Evolutionary conservation across 2,888 invertebrate genomes (phyloP), one percentile per base, ranked within the genome.

Genomic region (Pseudanteris insignis): DNA sequence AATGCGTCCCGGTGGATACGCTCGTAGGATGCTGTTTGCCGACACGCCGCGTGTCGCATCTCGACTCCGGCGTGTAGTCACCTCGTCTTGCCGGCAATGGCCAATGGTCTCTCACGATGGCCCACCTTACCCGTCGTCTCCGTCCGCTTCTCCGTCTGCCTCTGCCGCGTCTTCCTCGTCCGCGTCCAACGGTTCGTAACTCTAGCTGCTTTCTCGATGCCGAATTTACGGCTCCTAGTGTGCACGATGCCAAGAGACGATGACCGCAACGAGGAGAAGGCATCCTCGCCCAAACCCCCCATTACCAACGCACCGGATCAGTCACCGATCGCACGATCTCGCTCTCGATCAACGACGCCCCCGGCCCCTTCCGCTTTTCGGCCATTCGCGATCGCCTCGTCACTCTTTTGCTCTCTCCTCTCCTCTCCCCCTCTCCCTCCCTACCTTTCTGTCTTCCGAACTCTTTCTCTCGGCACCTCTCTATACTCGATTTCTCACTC

Each of bases 251-350:
- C 70, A 64, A 74, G 67, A 71, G 72, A 67, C 68, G 71, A 74
- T 70, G 72, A 72, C 70, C 70, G 68, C 70, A 69, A 76, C 74
- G 73, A 74, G 75, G 76, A 78, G 72, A 77, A 79, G 77, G 78
- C 79, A 78, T 79, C 75, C 75, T 79, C 77, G 77, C 75, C 78
- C 71, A 77, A 76, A 74, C 71, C 76, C 76, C 78, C 77, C 79
- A 79, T 80, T 77, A 79, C 79, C 79, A 78, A 69, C 65, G 70
- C 68, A 67, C 76, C 71, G 68, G 63, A 67, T 67, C 66, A 67
- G 65, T 64, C 63, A 65, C 67, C 67, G 71, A 67, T 66, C 67
- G 68, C 70, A 71, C 69, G 68, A 73, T 70, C 69, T 69, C 68
- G 67, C 57, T 66, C 64, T 68, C 67, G 67, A 70, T 68, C 69